Evolutionary conservation across 2,113 vertebrate genomes (phyloP).

Genomic region (Epinephelus moara): DNA sequence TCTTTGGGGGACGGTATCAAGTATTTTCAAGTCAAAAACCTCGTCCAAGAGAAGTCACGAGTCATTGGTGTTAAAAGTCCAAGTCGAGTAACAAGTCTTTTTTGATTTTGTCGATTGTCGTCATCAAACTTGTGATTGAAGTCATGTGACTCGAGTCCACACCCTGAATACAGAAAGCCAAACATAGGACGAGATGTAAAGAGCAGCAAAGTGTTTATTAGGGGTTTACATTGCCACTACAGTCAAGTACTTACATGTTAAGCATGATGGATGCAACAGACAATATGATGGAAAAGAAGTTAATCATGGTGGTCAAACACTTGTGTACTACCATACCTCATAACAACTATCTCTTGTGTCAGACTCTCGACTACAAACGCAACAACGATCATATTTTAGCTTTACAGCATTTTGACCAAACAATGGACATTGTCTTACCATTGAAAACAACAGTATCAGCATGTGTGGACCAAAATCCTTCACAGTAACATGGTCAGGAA

Average conservation of each 20-base stretch:
- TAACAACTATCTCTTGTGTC: not conserved
- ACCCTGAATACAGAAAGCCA: no score
- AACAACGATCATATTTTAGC: constrained; percentile 15
- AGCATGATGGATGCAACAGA: constrained; percentile 20
- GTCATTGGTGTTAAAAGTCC: no score
- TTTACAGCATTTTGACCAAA: constrained; percentile 8
- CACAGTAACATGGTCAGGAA: constrained; percentile 50
- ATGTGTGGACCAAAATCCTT: constrained; percentile 31
- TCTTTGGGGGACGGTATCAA: no score
- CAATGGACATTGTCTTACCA: constrained; percentile 3
- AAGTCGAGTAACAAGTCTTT: no score
- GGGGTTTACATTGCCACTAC: constrained; percentile 38
- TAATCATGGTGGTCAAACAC: constrained; percentile 10
- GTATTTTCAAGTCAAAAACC: no score
- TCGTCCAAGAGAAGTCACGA: no score
- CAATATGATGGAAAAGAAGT: constrained; percentile 11
- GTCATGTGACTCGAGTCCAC: no score
- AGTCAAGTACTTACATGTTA: constrained; percentile 45
- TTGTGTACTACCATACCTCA: constrained; percentile 16
- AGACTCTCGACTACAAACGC: constrained; percentile 18
- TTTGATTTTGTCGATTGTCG: no score
- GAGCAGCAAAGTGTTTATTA: constrained; percentile 72
- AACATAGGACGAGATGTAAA: not conserved
- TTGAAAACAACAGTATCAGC: constrained; percentile 12
- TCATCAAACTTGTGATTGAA: no score